Evolutionary conservation across 2,888 invertebrate species (phyloP).

Genomic region (Pyrrhosoma nymphula): DNA sequence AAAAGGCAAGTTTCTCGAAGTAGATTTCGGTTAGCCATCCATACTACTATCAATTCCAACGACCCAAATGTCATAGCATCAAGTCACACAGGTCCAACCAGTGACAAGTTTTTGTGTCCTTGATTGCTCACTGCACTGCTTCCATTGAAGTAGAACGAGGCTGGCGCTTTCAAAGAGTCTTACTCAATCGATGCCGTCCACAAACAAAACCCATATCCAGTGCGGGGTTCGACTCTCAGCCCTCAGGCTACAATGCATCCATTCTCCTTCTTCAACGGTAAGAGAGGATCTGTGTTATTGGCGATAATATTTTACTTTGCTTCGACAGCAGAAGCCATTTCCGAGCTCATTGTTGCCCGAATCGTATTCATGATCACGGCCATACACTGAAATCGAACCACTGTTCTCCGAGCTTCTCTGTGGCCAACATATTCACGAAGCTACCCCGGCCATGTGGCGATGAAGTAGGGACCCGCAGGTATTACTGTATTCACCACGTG

Average conservation of each 20-base stretch:
- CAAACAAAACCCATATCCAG: background rate
- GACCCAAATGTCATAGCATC: background rate
- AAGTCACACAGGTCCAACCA: background rate
- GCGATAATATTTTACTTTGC: background rate
- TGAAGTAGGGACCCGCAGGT: background rate
- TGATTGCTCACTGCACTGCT: background rate
- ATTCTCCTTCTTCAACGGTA: background rate
- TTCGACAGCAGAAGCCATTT: background rate
- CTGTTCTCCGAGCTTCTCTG: background rate
- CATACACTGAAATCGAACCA: background rate
- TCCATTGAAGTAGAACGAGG: background rate
- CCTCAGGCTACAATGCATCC: background rate
- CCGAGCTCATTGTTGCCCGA: background rate
- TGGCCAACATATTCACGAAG: background rate
- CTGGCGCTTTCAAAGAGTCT: background rate
- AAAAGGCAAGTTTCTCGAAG: background rate
- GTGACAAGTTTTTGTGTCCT: background rate
- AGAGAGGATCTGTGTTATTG: background rate
- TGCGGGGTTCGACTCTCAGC: background rate
- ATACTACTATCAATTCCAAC: background rate
- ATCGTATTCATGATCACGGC: background rate
- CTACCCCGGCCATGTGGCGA: background rate
- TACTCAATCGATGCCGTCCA: background rate
- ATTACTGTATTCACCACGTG: background rate
- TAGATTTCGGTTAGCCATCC: background rate